Base-by-base conservation (phyloP, 2,797 vertebrate species). In the Danio aesculapii region DNA sequence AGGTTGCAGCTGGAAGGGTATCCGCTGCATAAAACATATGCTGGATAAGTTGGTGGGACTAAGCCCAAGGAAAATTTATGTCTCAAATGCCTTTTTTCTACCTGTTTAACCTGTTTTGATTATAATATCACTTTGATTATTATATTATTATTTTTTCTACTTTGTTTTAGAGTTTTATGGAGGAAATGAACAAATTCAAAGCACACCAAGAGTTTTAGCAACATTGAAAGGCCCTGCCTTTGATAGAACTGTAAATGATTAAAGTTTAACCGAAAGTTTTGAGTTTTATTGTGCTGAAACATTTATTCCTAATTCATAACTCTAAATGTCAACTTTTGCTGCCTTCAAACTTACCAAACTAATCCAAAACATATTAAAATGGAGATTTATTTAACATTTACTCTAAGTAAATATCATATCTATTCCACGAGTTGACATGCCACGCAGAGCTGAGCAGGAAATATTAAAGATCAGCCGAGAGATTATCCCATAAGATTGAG, bases 401-500 rank as follows among this genome's bases (percentile, higher is more conserved):
- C 55, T 70, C 6, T 49, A 59, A 49, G 66, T 62, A 70, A 53
- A 70, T 79, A 70, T 79, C 57, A 50, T 58, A 57, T 49, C 61
- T 47, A 13, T 67, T 73, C 55, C 68, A 59, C 4, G 2, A 66
- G 46, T 43, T 9, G 41, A 61, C 66, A 50, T 1, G 41, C 21
- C 59, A 67, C 30, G 55, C 52, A 57, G 55, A 61, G 17, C 79
- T 53, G 53, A 39, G 59, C 62, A 75, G 57, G 46, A 62, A 74
- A 86, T 70, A 58, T 81, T 81, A 81, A 81, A 83, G 68, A 55
- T 86, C 43, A 73, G 53, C 43, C 9, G 0, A 10, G 13, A 82
- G 55, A 77, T 81, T 70, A 68, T 81, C 30, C 49, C 67, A 21
- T 49, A 11, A 72, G 74, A 77, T 53, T 52, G 19, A 70, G 43